phyloP scores from a whole-genome alignment of 2,888 invertebrate genomes.

The Drosophila pegasa region DNA sequence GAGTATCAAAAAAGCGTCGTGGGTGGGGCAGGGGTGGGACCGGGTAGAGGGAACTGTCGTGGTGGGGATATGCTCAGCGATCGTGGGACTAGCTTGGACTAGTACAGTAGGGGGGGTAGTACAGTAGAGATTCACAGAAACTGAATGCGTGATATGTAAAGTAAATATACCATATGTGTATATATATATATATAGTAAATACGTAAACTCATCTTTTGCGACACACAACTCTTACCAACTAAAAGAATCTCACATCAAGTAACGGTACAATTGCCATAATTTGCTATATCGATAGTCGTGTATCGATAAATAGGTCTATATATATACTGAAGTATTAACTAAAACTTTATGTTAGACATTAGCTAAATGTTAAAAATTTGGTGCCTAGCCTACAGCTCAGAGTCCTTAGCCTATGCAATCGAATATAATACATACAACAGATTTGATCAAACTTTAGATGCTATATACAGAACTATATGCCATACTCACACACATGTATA shows the following conservation, averaged over 20 bases:
- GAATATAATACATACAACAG: conserved; percentile 31
- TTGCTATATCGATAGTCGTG: conserved; percentile 8
- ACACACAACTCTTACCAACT: conserved; percentile 13
- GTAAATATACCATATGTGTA: conserved; percentile 19
- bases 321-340: conserved; percentile 27
- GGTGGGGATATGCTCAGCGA: conserved; percentile 61
- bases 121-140: conserved; percentile 28
- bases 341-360: conserved; percentile 36
- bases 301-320: conserved; percentile 5
- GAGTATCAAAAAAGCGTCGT: conserved; percentile 37
- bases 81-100: conserved; percentile 58
- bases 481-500: conserved; percentile 12
- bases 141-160: conserved; percentile 55
- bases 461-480: conserved; percentile 48
- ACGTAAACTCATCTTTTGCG: conserved; percentile 16
- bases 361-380: conserved; percentile 64
- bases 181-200: conserved; percentile 16
- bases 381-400: conserved; percentile 63
- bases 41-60: background rate
- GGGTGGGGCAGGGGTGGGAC: conserved; percentile 1
- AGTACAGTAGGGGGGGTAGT: conserved; percentile 37
- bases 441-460: conserved; percentile 45
- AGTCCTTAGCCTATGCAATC: conserved; percentile 25
- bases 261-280: conserved; percentile 24
- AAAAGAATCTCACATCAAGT: conserved; percentile 38